These are phyloP conservation scores for Tromatobia lineatoria DNA, from an alignment of 2,888 invertebrate species.

Conservation along the genomic window DNA sequence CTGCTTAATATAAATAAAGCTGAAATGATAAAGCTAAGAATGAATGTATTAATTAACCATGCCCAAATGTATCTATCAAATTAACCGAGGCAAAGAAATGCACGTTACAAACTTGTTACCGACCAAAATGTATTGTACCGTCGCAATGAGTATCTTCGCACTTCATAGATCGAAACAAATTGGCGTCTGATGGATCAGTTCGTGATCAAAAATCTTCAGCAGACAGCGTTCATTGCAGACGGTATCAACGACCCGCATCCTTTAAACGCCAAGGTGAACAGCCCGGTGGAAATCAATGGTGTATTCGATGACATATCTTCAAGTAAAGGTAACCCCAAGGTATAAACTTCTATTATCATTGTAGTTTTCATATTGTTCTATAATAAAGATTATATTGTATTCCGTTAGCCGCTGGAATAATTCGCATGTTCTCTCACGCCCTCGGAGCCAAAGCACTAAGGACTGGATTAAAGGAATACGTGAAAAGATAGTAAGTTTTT, in stretches of 20 bases:
- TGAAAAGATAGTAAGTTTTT: conserved; percentile 70
- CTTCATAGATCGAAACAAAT: conserved; percentile 49
- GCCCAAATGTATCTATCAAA: too few relatives aligned
- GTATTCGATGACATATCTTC: conserved; percentile 89
- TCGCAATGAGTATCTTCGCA: too few relatives aligned
- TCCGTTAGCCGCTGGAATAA: conserved; percentile 85
- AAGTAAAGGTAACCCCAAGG: conserved; percentile 86
- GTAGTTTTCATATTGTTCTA: neutral
- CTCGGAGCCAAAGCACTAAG: conserved; percentile 85
- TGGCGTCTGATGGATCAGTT: conserved; percentile 87
- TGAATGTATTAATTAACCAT: too few relatives aligned
- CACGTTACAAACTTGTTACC: too few relatives aligned
- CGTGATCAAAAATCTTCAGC: conserved; percentile 85
- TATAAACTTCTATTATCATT: neutral
- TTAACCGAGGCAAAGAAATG: too few relatives aligned
- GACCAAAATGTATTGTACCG: too few relatives aligned
- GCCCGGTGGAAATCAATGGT: conserved; percentile 86
- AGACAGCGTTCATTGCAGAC: conserved; percentile 83
- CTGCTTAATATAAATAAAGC: too few relatives aligned
- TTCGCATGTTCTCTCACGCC: conserved; percentile 87
- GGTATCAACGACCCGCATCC: conserved; percentile 85
- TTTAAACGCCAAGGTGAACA: conserved; percentile 86
- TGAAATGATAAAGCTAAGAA: too few relatives aligned
- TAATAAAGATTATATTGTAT: conserved; percentile 8
- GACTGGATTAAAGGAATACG: conserved; percentile 81